phyloP scores from a whole-genome alignment of 2,113 vertebrate genomes.

The Rousettus leschenaultii region DNA sequence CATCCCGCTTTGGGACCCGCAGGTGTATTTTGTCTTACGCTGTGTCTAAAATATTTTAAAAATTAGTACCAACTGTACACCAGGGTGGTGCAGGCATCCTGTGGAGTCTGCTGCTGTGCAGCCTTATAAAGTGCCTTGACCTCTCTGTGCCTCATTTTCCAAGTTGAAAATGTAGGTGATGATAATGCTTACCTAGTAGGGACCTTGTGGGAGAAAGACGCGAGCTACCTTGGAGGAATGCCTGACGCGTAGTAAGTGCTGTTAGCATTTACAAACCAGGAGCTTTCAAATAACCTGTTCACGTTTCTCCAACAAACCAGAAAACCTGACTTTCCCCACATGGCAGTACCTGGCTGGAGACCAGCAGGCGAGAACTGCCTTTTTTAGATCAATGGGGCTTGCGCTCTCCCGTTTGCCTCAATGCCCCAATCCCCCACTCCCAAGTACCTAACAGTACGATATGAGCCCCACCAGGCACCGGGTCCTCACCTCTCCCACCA shows the following conservation, averaged over 20 bases:
- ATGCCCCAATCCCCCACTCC: neutral
- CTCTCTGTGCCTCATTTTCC: neutral
- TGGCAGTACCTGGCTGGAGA: neutral
- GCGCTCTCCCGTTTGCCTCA: neutral
- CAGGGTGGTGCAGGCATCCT: neutral
- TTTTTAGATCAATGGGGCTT: neutral
- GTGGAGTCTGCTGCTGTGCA: neutral
- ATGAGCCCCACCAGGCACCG: too few species aligned
- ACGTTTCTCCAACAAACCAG: neutral
- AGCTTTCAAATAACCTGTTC: neutral
- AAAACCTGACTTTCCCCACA: neutral
- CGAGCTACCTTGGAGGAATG: neutral
- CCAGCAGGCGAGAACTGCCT: neutral
- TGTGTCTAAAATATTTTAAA: neutral
- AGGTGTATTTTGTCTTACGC: neutral
- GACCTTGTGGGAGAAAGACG: neutral
- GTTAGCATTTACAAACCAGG: neutral
- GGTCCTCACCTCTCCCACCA: slow-evolving; percentile 85
- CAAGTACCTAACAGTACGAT: neutral
- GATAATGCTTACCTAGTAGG: neutral
- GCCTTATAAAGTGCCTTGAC: neutral
- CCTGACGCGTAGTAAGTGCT: neutral
- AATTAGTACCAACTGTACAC: neutral
- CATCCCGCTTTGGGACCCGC: neutral
- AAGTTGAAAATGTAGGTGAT: neutral